Evolutionary conservation across 1,140 invertebrate species (phyloP).

Genomic region (Pemphigus obesinymphae): DNA sequence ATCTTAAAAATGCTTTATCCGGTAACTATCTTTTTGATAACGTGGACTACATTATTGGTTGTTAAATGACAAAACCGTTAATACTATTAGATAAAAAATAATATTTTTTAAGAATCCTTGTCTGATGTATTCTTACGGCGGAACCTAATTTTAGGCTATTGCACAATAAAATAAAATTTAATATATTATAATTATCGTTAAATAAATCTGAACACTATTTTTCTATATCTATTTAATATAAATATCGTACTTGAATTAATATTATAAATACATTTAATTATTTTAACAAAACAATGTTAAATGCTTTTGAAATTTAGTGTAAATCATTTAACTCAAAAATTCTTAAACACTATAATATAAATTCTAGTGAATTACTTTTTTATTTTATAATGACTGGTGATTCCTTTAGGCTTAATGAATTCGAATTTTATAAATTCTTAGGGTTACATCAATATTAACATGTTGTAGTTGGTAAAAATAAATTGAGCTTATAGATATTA

Average conservation of each 20-base stretch:
- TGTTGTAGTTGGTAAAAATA: constrained; percentile 7
- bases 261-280: not conserved
- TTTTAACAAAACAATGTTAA: not conserved
- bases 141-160: constrained; percentile 1
- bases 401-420: not conserved
- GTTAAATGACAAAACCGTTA: too few species aligned
- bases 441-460: not conserved
- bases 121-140: not conserved
- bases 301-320: constrained; percentile 10
- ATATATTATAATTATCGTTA: not conserved
- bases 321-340: not conserved
- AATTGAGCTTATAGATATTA: constrained; percentile 38
- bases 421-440: constrained; percentile 33
- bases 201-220: constrained; percentile 33
- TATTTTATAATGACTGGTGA: constrained; percentile 28
- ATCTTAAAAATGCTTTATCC: not conserved
- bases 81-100: not conserved
- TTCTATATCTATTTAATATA: constrained; percentile 9
- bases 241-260: constrained; percentile 24
- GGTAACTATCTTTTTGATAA: not conserved
- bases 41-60: not conserved
- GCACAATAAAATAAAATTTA: constrained; percentile 5
- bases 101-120: not conserved
- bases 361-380: not conserved
- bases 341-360: not conserved